Evolutionary conservation across 2,888 invertebrate species (phyloP).

Genomic region (Drosophila setosimentum): DNA sequence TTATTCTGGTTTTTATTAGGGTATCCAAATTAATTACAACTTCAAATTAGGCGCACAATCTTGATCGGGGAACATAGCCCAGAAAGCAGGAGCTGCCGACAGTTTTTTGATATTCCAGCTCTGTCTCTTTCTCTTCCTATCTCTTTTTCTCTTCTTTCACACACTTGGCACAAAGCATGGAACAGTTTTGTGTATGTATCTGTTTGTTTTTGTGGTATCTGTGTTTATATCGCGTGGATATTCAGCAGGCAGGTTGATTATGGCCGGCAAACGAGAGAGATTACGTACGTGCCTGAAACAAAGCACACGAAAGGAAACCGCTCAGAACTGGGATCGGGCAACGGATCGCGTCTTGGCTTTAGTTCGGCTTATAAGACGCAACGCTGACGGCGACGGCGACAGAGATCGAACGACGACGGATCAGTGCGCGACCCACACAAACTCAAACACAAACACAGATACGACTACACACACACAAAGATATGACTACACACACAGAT

Average conservation of each 20-base stretch:
- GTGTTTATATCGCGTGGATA: constrained; percentile 61
- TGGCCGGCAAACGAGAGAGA: constrained; percentile 53
- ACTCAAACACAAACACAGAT: constrained; percentile 40
- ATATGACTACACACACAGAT: constrained; percentile 16
- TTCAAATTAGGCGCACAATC: constrained; percentile 83
- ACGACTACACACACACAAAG: constrained; percentile 24
- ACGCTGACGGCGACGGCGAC: constrained; percentile 57
- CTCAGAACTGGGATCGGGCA: constrained; percentile 35
- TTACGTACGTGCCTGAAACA: constrained; percentile 80
- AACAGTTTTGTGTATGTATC: constrained; percentile 10
- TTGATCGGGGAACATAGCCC: constrained; percentile 66
- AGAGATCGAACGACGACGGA: constrained; percentile 67
- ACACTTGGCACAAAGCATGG: neutral
- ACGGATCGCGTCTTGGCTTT: constrained; percentile 58
- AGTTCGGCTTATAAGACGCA: constrained; percentile 76
- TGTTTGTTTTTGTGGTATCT: constrained; percentile 26
- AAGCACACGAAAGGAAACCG: constrained; percentile 66
- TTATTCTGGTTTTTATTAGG: constrained; percentile 75
- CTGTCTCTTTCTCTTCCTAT: constrained; percentile 9
- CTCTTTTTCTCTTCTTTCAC: neutral
- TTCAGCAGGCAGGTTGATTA: constrained; percentile 80
- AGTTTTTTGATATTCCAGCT: constrained; percentile 22
- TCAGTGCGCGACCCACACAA: constrained; percentile 60
- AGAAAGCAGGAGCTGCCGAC: constrained; percentile 52
- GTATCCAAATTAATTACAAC: constrained; percentile 84